Conservation (phyloP, 2,113 vertebrate species). For the Heterotis niloticus region DNA sequence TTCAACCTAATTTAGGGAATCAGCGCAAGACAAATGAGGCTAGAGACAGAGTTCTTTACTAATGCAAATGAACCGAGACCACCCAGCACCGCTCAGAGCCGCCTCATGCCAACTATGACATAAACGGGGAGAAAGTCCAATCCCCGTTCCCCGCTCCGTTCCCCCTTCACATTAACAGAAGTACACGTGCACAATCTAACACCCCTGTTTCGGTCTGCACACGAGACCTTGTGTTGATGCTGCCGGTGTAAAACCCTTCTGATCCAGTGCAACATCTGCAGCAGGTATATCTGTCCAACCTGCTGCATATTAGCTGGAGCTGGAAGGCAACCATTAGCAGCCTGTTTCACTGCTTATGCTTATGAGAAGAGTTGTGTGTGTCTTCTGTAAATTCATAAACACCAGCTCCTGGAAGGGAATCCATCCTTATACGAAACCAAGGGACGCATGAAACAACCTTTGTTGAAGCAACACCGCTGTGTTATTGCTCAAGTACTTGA, state of each 20-base stretch:
- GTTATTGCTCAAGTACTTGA: neutral
- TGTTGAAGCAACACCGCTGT: neutral
- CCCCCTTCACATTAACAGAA: constrained; percentile 61
- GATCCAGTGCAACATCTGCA: neutral
- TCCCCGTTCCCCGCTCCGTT: constrained; percentile 44
- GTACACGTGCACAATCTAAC: neutral
- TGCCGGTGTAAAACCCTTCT: neutral
- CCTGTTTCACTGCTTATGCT: neutral
- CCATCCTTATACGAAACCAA: neutral
- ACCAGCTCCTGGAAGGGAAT: neutral
- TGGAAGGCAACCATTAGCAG: neutral
- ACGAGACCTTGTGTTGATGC: neutral
- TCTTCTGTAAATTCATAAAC: neutral
- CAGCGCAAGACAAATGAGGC: constrained; percentile 70
- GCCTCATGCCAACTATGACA: constrained; percentile 67
- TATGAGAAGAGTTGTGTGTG: too few relatives aligned
- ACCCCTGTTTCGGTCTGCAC: neutral
- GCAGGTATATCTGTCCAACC: neutral
- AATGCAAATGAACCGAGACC: constrained; percentile 67
- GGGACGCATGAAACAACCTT: neutral
- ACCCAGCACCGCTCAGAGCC: constrained; percentile 65
- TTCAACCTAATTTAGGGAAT: constrained; percentile 74
- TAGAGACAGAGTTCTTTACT: constrained; percentile 64
- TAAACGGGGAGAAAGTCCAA: constrained; percentile 54
- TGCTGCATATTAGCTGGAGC: neutral